Evolutionary conservation across 1,140 invertebrate genomes (phyloP), one percentile per base, ranked within the genome.

Genomic region (Latrodectus geometricus): DNA sequence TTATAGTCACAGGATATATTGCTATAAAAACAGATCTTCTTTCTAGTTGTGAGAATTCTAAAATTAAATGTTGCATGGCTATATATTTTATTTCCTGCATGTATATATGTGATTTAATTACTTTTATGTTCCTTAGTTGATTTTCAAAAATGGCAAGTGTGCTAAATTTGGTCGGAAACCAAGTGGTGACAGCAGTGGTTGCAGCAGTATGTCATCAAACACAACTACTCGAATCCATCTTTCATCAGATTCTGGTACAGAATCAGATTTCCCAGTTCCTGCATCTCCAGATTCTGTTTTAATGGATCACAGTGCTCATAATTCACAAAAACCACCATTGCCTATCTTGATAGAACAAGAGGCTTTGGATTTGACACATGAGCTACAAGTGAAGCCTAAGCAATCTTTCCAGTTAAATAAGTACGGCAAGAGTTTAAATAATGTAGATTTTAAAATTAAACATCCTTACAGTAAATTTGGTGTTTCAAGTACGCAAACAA

Each of bases 141-240:
- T 86, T 78, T 78, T 78, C 76, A 86, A 86, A 73, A 86, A 86
- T 78, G 83, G 83, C 35, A 86, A 72, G 72, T 86, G 83, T 65
- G 78, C 75, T 35, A 86, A 86, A 86, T 86, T 86, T 86, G 76
- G 74, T 21, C 69, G 83, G 50, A 86, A 86, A 65, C 76, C 83
- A 21, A 86, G 83, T 86, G 83, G 83, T 52, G 83, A 86, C 21
- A 86, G 83, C 83, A 86, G 83, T 78, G 83, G 83, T 61, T 86
- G 83, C 69, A 86, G 83, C 69, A 86, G 83, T 54, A 86, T 86
- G 83, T 78, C 83, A 12, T 86, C 83, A 86, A 86, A 84, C 21
- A 69, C 82, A 21, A 84, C 82, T 15, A 73, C 72, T 23, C 21
- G 83, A 77, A 70, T 86, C 9, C 83, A 86, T 9, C 66, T 78